phyloP scores from a whole-genome alignment of 2,113 vertebrate species.

The Notechis scutatus region DNA sequence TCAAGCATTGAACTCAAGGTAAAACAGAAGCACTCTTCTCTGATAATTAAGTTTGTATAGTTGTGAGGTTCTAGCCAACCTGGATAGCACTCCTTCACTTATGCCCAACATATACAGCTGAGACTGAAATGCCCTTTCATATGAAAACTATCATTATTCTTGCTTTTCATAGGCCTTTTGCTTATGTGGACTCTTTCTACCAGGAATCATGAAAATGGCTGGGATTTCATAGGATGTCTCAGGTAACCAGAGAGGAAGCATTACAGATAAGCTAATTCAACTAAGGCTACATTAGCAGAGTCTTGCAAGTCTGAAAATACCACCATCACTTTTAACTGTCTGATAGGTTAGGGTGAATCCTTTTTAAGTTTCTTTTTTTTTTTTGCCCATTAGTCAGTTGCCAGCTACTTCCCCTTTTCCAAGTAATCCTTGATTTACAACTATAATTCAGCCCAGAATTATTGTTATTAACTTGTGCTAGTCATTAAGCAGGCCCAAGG shows the following conservation, averaged over 20 bases:
- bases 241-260: neutral
- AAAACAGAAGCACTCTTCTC: neutral
- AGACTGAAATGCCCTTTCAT: neutral
- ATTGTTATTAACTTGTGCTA: neutral
- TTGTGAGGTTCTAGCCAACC: neutral
- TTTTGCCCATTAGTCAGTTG: neutral
- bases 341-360: too few relatives aligned
- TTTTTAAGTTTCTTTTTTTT: neutral
- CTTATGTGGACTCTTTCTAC: neutral
- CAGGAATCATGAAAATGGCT: neutral
- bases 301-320: too few relatives aligned
- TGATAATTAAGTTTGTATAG: neutral
- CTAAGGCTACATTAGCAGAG: neutral
- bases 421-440: neutral
- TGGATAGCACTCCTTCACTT: neutral
- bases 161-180: neutral
- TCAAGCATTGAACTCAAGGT: neutral
- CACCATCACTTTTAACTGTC: too few relatives aligned
- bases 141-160: neutral
- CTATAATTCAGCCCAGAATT: neutral
- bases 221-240: neutral
- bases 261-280: neutral
- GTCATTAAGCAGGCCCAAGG: too few relatives aligned
- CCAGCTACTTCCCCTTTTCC: neutral
- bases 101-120: neutral